Base-by-base conservation (phyloP, 2,797 vertebrate species). In the Phoeniculus purpureus region DNA sequence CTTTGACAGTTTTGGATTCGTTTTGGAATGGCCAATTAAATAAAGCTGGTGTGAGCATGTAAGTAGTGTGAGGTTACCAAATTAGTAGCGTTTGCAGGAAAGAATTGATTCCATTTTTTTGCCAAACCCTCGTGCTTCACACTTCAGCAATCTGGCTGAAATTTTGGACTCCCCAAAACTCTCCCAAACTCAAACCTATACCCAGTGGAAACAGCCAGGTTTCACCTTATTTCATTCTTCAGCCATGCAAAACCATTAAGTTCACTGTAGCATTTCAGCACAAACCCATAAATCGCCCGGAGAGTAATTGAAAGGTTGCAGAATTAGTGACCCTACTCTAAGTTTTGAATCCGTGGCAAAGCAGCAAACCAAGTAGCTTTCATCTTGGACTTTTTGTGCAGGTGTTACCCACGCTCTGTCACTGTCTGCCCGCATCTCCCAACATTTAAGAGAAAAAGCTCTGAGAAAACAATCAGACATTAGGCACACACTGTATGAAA, bases 201-300 rank as follows among this genome's bases (percentile, higher is more conserved):
- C 70, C 43, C 56, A 68, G 61, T 87, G 70, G 62, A 91, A 94
- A 74, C 45, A 72, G 52, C 93, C 37, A 83, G 51, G 25, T 89
- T 92, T 87, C 76, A 82, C 72, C 81, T 91, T 93, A 93, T 94
- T 94, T 93, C 75, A 92, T 90, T 81, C 86, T 95, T 94, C 91
- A 91, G 82, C 86, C 90, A 92, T 87, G 93, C 86, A 90, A 94
- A 92, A 85, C 84, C 94, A 76, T 93, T 81, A 92, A 75, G 48
- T 93, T 89, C 87, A 79, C 66, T 87, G 47, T 51, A 91, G 84
- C 52, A 15, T 92, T 94, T 93, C 86, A 94, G 48, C 62, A 76
- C 59, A 92, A 83, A 92, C 20, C 55, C 79, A 87, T 95, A 94
- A 90, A 94, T 95, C 86, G 89, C 73, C 45, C 67, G 37, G 70